These are phyloP conservation scores for Dasypogon diadema DNA, from an alignment of 2,888 invertebrate species.

Conservation along the genomic window DNA sequence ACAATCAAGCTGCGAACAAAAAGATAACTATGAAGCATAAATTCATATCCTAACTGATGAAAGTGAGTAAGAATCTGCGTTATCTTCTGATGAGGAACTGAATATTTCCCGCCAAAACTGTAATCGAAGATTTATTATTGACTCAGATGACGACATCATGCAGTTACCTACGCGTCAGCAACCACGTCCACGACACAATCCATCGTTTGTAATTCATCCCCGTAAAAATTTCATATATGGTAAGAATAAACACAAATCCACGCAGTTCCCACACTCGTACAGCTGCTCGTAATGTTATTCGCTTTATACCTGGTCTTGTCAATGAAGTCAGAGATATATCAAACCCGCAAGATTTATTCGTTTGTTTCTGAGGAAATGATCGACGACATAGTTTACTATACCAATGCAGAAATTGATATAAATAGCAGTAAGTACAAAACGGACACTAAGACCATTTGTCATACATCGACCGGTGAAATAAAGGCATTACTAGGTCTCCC, in stretches of 20 bases:
- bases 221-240: not conserved
- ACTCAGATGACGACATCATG: no score
- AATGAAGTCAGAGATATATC: not conserved
- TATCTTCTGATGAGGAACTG: not conserved
- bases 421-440: not conserved
- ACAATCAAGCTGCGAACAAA: not conserved
- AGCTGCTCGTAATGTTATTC: not conserved
- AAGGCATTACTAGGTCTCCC: not conserved
- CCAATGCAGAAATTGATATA: not conserved
- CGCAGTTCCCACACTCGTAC: not conserved
- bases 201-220: not conserved
- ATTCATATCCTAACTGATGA: not conserved
- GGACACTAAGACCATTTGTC: not conserved
- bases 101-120: not conserved
- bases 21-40: no score
- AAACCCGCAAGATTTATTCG: not conserved
- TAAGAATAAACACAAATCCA: not conserved
- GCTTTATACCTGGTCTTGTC: not conserved
- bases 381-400: not conserved
- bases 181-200: not conserved
- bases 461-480: not conserved
- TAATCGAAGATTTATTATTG: no score
- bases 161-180: no score
- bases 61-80: not conserved
- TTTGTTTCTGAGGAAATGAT: not conserved